Conservation (phyloP, 1,140 invertebrate genomes). For the Macrobrachium nipponense region DNA sequence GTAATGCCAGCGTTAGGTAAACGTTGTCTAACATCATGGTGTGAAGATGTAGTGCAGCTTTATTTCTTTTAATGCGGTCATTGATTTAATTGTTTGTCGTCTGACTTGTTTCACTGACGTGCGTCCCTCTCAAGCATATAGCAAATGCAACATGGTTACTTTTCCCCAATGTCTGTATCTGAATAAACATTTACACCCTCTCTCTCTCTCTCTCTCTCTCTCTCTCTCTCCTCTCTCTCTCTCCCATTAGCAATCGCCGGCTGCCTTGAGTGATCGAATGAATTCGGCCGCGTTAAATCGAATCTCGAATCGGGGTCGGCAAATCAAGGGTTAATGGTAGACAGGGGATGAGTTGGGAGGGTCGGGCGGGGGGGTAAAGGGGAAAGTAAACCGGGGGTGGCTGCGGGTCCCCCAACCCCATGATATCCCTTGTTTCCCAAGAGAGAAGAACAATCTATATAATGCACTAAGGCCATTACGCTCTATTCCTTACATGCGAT, state of each 20-base stretch:
- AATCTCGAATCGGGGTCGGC: background rate
- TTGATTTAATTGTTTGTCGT: too few species aligned
- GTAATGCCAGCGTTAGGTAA: too few species aligned
- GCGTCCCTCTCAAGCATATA: too few species aligned
- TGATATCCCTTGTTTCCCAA: background rate
- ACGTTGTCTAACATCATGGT: too few species aligned
- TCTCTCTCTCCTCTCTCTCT: background rate
- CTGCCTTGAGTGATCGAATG: slow-evolving; percentile 1
- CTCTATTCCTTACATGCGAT: slow-evolving; percentile 5
- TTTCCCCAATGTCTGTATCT: too few species aligned
- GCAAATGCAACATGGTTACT: too few species aligned
- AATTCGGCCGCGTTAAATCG: slow-evolving; percentile 1
- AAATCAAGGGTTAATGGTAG: background rate
- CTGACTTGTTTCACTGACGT: too few species aligned
- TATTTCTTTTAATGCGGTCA: too few species aligned
- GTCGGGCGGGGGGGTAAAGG: background rate
- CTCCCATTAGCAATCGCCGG: background rate
- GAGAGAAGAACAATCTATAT: slow-evolving; percentile 14
- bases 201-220: slow-evolving; percentile 17
- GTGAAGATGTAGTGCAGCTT: too few species aligned
- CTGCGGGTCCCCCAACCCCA: too few species aligned
- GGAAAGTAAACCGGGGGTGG: background rate
- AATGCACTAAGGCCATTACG: slow-evolving; percentile 14
- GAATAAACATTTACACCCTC: too few species aligned
- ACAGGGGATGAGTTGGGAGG: background rate